Evolutionary conservation across 92 coral and sea anemone genomes (phyloP).

Genomic region (Zoanthus sociatus): DNA sequence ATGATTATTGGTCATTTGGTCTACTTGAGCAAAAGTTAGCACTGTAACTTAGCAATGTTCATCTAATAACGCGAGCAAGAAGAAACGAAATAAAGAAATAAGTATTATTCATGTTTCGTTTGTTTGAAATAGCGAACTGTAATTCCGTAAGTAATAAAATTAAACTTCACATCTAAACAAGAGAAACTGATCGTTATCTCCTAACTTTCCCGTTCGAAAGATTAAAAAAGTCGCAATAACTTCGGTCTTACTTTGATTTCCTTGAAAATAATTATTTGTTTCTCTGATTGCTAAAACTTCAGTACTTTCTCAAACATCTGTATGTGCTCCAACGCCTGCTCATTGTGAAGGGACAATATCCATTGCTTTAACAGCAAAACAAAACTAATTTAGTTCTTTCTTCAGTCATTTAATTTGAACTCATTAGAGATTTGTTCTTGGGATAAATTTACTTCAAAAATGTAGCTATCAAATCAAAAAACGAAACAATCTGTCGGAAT

Average conservation of each 20-base stretch:
- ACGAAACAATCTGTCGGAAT: neutral
- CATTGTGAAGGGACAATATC: conserved; percentile 31
- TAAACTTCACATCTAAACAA: conserved; percentile 10
- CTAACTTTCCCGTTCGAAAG: conserved; percentile 15
- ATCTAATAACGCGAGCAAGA: neutral
- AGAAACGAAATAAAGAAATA: neutral
- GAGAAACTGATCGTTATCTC: conserved; percentile 27
- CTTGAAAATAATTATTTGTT: neutral
- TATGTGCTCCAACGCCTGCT: neutral
- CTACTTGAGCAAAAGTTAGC: neutral
- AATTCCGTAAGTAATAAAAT: conserved; percentile 29
- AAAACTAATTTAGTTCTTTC: conserved; percentile 38
- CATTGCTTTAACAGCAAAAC: conserved; percentile 18
- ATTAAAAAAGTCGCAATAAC: conserved; percentile 39
- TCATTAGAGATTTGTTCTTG: conserved; percentile 5
- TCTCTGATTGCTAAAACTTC: conserved; percentile 12
- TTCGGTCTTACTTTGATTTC: conserved; percentile 25
- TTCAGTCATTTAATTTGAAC: conserved; percentile 30
- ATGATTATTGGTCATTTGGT: neutral
- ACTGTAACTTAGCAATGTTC: neutral
- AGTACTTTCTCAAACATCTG: neutral
- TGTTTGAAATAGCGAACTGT: neutral
- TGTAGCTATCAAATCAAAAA: neutral
- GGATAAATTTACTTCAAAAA: neutral
- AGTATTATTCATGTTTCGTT: neutral